phyloP scores from a whole-genome alignment of 2,797 vertebrate genomes.

The Meda fulgida region DNA sequence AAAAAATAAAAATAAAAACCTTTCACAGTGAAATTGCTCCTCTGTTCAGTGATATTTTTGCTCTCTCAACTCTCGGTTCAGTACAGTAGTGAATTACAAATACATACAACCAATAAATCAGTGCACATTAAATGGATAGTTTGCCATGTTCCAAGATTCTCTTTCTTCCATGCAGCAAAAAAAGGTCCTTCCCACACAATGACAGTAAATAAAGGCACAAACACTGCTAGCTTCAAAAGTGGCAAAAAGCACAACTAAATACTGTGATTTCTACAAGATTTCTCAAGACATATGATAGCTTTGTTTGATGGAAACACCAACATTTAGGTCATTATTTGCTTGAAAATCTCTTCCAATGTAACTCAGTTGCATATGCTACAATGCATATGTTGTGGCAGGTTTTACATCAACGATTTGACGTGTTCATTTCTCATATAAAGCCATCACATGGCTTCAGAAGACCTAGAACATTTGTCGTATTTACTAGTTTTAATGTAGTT shows the following conservation, averaged over 20 bases:
- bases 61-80: not conserved
- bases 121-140: not conserved
- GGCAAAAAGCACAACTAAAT: not conserved
- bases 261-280: not conserved
- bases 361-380: not conserved
- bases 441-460: not conserved
- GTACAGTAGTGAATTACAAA: not conserved
- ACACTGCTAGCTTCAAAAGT: not conserved
- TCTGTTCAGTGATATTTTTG: not conserved
- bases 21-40: not conserved
- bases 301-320: not conserved
- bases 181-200: not conserved
- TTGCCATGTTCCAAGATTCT: not conserved
- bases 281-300: not conserved
- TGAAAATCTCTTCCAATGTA: not conserved
- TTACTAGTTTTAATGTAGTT: not conserved
- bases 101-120: not conserved
- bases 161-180: not conserved
- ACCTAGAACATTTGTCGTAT: not conserved
- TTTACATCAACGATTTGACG: not conserved
- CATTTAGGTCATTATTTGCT: not conserved
- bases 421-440: not conserved
- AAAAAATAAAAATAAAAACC: too few relatives aligned
- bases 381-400: not conserved
- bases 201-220: not conserved